Conservation (phyloP, 37 sponge, comb jelly and placozoan genomes). For the Lycopodina hypogea region DNA sequence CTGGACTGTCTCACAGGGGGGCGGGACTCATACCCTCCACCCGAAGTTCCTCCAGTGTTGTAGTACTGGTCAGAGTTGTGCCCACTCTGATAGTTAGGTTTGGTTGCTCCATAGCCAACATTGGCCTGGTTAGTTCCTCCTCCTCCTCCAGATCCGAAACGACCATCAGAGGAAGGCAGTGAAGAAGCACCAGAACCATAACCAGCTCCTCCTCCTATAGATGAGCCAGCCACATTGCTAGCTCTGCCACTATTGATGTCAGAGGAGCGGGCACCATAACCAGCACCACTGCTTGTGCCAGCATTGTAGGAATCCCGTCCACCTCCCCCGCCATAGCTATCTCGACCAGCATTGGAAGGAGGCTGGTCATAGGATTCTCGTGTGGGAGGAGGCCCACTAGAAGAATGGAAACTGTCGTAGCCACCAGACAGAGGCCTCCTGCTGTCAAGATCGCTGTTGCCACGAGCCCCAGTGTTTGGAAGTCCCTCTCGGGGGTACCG, state of each 20-base stretch:
- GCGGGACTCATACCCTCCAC: background rate
- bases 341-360: background rate
- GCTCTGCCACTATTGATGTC: no score
- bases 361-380: background rate
- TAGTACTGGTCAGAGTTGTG: no score
- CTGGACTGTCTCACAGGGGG: background rate
- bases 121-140: background rate
- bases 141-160: background rate
- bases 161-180: background rate
- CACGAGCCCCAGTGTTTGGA: background rate
- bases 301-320: slow-evolving; percentile 6
- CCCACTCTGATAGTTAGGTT: no score
- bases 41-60: no score
- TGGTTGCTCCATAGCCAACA: background rate
- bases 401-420: slow-evolving; percentile 13
- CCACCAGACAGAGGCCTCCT: slow-evolving; percentile 5
- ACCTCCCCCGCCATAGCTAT: slow-evolving; percentile 22
- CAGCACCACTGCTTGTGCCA: background rate
- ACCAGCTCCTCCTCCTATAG: slow-evolving; percentile 5
- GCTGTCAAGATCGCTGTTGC: slow-evolving; percentile 4
- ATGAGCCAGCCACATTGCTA: no score
- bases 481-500: background rate
- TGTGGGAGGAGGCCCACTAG: background rate
- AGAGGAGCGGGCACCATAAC: background rate
- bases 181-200: background rate